These are phyloP conservation scores for Neomonachus schauinslandi DNA, from an alignment of 2,113 vertebrate genomes.

Conservation along the genomic window DNA sequence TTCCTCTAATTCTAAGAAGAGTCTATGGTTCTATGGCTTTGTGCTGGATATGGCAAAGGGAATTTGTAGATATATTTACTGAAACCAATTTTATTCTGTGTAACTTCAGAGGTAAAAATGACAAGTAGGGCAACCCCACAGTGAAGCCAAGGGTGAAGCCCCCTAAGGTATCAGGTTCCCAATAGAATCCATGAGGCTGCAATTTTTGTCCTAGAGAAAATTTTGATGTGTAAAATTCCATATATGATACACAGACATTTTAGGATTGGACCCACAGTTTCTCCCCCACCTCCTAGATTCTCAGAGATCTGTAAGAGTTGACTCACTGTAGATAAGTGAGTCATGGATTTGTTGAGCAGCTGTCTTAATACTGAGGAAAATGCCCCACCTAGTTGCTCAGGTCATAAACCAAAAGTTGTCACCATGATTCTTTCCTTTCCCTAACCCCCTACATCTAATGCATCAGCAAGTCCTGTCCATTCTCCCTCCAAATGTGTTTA, in stretches of 20 bases:
- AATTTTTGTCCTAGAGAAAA: background rate
- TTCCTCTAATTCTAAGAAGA: background rate
- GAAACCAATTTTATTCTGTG: conserved; percentile 12
- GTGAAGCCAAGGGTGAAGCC: background rate
- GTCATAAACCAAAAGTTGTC: background rate
- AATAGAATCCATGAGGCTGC: background rate
- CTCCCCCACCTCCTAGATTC: background rate
- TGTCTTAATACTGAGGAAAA: background rate
- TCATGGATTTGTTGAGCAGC: background rate
- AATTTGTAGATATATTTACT: background rate
- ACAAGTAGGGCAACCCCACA: background rate
- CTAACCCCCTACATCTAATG: background rate
- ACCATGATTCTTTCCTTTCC: background rate
- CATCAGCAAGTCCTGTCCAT: background rate
- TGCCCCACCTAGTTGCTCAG: background rate
- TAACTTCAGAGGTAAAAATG: conserved; percentile 12
- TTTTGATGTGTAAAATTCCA: background rate
- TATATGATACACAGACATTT: background rate
- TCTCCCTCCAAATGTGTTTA: background rate
- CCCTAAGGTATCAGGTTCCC: background rate
- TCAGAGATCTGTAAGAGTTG: background rate
- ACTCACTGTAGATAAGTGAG: background rate
- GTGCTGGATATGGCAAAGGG: background rate
- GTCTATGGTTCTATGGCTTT: background rate
- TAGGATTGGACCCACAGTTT: background rate